Percentiles rank a stretch among this genome's conserved stretches.
phyloP scores from a whole-genome alignment of 2,113 vertebrate species.

The Actinemys pallida region DNA sequence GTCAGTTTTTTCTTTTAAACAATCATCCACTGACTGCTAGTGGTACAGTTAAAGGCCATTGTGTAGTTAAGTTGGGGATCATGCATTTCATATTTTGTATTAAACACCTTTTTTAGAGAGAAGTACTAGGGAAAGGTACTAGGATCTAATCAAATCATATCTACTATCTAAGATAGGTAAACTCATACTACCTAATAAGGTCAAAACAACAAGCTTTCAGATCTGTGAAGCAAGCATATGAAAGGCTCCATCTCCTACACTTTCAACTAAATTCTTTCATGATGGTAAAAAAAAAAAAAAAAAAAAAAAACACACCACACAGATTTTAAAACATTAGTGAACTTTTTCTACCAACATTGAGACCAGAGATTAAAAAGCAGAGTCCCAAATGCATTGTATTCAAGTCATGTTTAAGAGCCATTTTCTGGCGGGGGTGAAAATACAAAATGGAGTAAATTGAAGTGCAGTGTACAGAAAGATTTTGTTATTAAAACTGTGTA shows the following conservation, averaged over 20 bases:
- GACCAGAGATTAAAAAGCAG: slow-evolving; percentile 61
- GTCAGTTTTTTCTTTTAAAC: slow-evolving; percentile 46
- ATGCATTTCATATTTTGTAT: slow-evolving; percentile 29
- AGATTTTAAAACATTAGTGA: slow-evolving; percentile 57
- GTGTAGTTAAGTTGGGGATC: slow-evolving; percentile 30
- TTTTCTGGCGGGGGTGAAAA: slow-evolving; percentile 54
- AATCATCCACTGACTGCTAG: slow-evolving; percentile 6
- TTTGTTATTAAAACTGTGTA: slow-evolving; percentile 86
- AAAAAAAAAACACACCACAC: too few species aligned
- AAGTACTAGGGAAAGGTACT: slow-evolving; percentile 15
- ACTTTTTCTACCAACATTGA: slow-evolving; percentile 69
- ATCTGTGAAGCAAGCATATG: neutral
- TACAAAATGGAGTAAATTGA: slow-evolving; percentile 67
- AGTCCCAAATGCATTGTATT: slow-evolving; percentile 62
- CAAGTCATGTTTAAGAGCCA: slow-evolving; percentile 72
- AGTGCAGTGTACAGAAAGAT: slow-evolving; percentile 82
- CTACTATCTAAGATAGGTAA: slow-evolving; percentile 24
- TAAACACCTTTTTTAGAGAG: slow-evolving; percentile 35
- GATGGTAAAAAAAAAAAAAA: neutral
- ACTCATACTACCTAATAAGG: slow-evolving; percentile 15
- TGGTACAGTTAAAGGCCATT: slow-evolving; percentile 36
- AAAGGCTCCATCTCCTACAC: slow-evolving; percentile 25
- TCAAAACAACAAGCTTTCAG: neutral
- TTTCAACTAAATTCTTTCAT: slow-evolving; percentile 44
- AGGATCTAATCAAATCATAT: slow-evolving; percentile 16